phyloP scores from a whole-genome alignment of 2,888 invertebrate species.

The Drosophila cracens region DNA sequence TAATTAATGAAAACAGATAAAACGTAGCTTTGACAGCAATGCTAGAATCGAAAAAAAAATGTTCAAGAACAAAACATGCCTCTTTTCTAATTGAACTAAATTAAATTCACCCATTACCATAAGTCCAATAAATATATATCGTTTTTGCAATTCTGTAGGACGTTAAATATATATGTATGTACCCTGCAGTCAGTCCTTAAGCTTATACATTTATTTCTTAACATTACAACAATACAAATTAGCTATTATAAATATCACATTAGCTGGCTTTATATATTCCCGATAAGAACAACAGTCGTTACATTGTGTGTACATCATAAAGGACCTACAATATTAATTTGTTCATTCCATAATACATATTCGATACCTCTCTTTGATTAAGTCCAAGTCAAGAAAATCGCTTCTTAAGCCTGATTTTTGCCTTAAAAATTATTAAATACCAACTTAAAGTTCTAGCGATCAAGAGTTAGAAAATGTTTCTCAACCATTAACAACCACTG shows the following conservation, averaged over 20 bases:
- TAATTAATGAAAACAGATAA: slow-evolving; percentile 5
- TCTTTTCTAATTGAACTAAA: slow-evolving; percentile 3
- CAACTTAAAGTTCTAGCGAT: background rate
- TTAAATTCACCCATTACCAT: background rate
- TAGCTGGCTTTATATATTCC: background rate
- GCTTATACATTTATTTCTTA: background rate
- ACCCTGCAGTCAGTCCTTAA: background rate
- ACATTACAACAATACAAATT: background rate
- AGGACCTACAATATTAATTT: background rate
- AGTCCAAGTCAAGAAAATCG: background rate
- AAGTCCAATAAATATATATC: background rate
- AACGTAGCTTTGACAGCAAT: background rate
- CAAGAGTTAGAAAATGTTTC: background rate
- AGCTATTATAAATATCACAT: background rate
- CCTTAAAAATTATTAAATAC: background rate
- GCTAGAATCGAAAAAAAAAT: background rate
- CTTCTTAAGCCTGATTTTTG: background rate
- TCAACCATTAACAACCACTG: background rate
- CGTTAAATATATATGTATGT: background rate
- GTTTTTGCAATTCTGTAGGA: background rate
- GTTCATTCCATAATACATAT: background rate
- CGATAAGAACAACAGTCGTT: background rate
- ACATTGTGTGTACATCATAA: background rate
- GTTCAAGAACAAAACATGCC: background rate
- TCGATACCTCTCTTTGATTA: background rate